Percentiles rank a stretch among this genome's conserved stretches.
Conservation (phyloP, 2,113 vertebrate species). For the Aegithalos caudatus region DNA sequence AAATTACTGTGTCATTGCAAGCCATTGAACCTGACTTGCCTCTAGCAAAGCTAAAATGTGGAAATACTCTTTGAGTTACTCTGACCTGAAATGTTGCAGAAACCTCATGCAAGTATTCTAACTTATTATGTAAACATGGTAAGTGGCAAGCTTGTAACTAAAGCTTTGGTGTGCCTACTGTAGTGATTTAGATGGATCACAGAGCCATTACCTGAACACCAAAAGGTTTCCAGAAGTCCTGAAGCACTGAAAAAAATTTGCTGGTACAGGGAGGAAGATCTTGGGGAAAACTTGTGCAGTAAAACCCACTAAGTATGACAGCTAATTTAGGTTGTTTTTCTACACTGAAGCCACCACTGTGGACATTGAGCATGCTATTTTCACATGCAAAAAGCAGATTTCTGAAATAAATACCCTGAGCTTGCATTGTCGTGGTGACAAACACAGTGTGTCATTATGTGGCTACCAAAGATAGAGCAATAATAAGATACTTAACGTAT, state of each 20-base stretch:
- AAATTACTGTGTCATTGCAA: background rate
- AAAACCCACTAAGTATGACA: background rate
- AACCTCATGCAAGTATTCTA: background rate
- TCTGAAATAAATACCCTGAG: background rate
- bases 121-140: background rate
- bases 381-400: background rate
- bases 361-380: too few species aligned
- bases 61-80: background rate
- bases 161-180: background rate
- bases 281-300: background rate
- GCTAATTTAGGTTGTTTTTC: too few species aligned
- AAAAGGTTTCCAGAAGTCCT: background rate
- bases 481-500: background rate
- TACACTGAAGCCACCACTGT: too few species aligned
- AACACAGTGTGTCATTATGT: background rate
- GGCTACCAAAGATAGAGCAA: background rate
- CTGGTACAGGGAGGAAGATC: background rate
- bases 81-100: background rate
- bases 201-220: background rate
- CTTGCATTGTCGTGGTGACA: background rate
- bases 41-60: background rate
- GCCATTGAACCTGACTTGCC: background rate
- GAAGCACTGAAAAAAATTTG: background rate
- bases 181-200: too few species aligned
- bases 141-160: background rate